Percentiles rank a stretch among this genome's conserved stretches.
Evolutionary conservation across 2,888 invertebrate species (phyloP).

Genomic region (Cordilura impudica): DNA sequence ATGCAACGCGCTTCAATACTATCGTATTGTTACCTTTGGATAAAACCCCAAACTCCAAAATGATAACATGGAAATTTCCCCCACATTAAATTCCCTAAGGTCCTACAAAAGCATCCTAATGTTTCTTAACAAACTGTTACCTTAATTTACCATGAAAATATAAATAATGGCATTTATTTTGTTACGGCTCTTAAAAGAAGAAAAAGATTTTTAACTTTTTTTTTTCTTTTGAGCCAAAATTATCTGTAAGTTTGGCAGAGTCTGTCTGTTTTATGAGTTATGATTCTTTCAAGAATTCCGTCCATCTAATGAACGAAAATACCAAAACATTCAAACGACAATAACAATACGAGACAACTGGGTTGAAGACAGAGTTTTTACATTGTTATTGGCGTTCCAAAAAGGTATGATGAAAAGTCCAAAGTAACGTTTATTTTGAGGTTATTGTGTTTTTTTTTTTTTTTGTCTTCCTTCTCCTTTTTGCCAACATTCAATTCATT

Average conservation of each 20-base stretch:
- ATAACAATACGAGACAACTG: neutral
- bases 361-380: no score
- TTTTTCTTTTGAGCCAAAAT: neutral
- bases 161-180: slow-evolving; percentile 31
- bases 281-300: neutral
- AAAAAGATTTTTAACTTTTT: neutral
- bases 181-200: neutral
- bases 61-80: neutral
- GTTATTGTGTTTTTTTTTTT: no score
- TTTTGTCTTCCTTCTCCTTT: neutral
- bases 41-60: neutral
- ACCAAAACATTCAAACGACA: neutral
- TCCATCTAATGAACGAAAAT: slow-evolving; percentile 9
- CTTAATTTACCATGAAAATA: slow-evolving; percentile 42
- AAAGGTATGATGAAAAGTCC: slow-evolving; percentile 3
- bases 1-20: neutral
- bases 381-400: neutral
- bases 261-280: neutral
- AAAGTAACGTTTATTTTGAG: slow-evolving; percentile 1
- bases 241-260: neutral
- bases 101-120: slow-evolving; percentile 28
- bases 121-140: slow-evolving; percentile 45
- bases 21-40: neutral
- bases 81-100: slow-evolving; percentile 1
- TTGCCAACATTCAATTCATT: neutral